Percentiles rank a stretch among this genome's conserved stretches.
Conservation (phyloP, 2,797 vertebrate genomes). For the Sternotherus odoratus region DNA sequence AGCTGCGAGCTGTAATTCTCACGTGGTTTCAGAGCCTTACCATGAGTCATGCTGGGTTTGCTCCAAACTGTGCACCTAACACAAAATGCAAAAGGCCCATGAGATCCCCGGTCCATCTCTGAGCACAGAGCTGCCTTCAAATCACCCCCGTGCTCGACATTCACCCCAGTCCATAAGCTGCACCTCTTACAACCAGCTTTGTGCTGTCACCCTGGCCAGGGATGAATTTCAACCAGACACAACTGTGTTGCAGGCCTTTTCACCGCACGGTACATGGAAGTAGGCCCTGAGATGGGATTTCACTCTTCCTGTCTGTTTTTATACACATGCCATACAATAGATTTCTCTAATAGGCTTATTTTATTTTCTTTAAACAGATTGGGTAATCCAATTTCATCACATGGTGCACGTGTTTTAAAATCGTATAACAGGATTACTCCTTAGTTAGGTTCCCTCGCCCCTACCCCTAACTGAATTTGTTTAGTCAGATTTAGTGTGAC, state of each 20-base stretch:
- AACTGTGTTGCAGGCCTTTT: not conserved
- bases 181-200: not conserved
- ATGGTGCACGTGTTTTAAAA: slow-evolving; percentile 32
- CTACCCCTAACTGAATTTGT: not conserved
- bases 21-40: not conserved
- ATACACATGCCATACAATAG: not conserved
- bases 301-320: slow-evolving; percentile 7
- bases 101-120: not conserved
- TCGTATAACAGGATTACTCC: slow-evolving; percentile 56
- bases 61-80: not conserved
- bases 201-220: not conserved
- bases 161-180: not conserved
- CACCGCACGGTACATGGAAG: not conserved
- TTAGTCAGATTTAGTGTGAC: slow-evolving; percentile 46
- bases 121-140: not conserved
- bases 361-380: not conserved
- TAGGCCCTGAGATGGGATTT: not conserved
- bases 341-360: slow-evolving; percentile 57
- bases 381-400: slow-evolving; percentile 64
- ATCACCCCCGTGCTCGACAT: not conserved
- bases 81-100: not conserved
- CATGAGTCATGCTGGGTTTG: not conserved
- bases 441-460: slow-evolving; percentile 17
- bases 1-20: not conserved
- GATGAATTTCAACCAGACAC: not conserved